Conservation (phyloP, 2,113 vertebrate genomes). For the Pantherophis guttatus region DNA sequence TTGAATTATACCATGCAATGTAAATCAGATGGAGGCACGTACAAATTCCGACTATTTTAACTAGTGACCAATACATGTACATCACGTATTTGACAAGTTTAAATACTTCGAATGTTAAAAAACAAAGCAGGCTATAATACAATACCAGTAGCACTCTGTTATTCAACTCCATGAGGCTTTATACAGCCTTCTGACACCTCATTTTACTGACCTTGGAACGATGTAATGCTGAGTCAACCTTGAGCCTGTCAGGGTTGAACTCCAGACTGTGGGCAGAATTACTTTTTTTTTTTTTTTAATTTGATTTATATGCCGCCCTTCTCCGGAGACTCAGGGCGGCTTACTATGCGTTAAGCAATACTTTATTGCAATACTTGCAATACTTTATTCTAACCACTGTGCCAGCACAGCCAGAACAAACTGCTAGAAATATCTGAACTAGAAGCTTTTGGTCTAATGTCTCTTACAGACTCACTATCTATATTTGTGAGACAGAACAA, state of each 20-base stretch:
- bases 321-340: too few relatives aligned
- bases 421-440: neutral
- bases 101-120: neutral
- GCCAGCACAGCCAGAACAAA: neutral
- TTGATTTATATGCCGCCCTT: too few relatives aligned
- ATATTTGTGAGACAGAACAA: neutral
- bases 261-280: neutral
- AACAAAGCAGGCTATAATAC: neutral
- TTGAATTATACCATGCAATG: neutral
- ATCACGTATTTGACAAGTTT: neutral
- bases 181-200: neutral
- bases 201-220: neutral
- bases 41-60: neutral
- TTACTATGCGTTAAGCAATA: too few relatives aligned
- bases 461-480: neutral
- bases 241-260: neutral
- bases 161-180: too few relatives aligned
- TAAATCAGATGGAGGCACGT: neutral
- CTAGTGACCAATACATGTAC: neutral
- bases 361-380: too few relatives aligned
- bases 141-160: too few relatives aligned
- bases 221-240: neutral
- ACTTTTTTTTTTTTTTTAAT: too few relatives aligned
- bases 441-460: neutral
- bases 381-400: neutral